phyloP scores from a whole-genome alignment of 2,113 vertebrate genomes.

The Proteles cristata region DNA sequence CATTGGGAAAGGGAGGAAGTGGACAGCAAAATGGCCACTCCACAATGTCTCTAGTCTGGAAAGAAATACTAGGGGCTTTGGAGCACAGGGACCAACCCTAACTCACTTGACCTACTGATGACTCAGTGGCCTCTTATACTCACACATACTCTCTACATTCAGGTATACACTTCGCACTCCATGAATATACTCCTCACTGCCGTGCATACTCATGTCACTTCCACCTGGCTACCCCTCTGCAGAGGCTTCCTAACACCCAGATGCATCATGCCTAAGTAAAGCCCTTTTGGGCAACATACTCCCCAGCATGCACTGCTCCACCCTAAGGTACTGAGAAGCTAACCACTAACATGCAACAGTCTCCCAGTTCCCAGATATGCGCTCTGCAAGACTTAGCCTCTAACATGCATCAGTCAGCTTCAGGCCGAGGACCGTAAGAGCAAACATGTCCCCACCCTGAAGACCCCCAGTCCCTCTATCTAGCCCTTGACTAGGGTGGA shows the following conservation, averaged over 20 bases:
- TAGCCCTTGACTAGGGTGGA: conserved; percentile 30
- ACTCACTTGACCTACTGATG: not conserved
- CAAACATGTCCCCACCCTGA: conserved; percentile 27
- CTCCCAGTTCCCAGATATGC: not conserved
- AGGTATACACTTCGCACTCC: not conserved
- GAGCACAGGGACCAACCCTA: not conserved
- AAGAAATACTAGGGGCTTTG: not conserved
- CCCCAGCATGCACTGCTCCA: conserved; percentile 75
- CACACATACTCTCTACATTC: not conserved
- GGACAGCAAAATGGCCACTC: conserved; percentile 3
- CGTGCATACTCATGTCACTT: conserved; percentile 25
- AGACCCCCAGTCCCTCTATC: not conserved
- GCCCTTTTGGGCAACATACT: conserved; percentile 41
- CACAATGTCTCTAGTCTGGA: not conserved
- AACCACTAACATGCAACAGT: conserved; percentile 64
- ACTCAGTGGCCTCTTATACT: not conserved
- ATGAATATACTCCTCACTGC: not conserved
- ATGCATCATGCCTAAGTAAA: conserved; percentile 8
- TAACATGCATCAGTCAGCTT: conserved; percentile 67
- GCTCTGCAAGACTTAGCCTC: not conserved
- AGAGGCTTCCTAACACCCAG: not conserved
- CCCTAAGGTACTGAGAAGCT: conserved; percentile 27
- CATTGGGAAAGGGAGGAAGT: conserved; percentile 52
- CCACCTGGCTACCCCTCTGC: not conserved
- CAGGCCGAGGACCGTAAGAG: not conserved